Base-by-base conservation (phyloP, 92 coral and sea anemone species). In the Actinostola sp. region DNA sequence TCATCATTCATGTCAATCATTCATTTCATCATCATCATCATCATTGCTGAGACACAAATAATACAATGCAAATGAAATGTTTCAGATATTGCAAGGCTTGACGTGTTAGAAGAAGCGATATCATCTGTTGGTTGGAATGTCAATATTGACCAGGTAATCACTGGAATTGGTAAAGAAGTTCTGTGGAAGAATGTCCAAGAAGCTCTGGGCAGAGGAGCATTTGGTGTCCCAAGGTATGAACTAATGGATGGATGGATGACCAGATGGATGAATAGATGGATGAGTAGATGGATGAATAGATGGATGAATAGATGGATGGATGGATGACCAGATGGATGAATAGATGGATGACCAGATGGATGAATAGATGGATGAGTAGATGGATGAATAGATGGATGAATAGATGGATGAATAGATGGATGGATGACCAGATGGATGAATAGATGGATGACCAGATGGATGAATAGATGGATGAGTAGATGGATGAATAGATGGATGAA, bases 181-280 rank as follows among this genome's bases (percentile, higher is more conserved):
- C 84, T 94, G n/a, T 75, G 70, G 60, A 73, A 80, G 23, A 94
- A 94, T 55, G 92, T 96, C 21, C 84, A 88, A 73, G 98, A 94
- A 67, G 98, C 98, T 16, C 63, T 94, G 53, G 90, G 83, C 54
- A 71, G 89, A 68, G 98, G 98, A 53, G 96, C 98, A 32, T 94
- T 94, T 76, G 98, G 98, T 55, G 98, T 91, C 7, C 98, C 98
- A 3, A 91, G 98, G 98, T 93, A 78, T 24, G 27, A 35, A 12
- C 2, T 17, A 20, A 20, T 1, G 14, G 27, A 20, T 53, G 59
- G 59, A 53, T 53, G 27, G 19, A 3, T 48, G 16, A 9, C 13
- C 19, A 48, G 21, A 48, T 48, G 3, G 21, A 48, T 48, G 54
- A 48, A 48, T 48, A 23, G 21, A 48, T 3, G 54, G 54, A 48